Evolutionary conservation across 1,140 invertebrate species (phyloP).

Genomic region (Drosophila ercepeae): DNA sequence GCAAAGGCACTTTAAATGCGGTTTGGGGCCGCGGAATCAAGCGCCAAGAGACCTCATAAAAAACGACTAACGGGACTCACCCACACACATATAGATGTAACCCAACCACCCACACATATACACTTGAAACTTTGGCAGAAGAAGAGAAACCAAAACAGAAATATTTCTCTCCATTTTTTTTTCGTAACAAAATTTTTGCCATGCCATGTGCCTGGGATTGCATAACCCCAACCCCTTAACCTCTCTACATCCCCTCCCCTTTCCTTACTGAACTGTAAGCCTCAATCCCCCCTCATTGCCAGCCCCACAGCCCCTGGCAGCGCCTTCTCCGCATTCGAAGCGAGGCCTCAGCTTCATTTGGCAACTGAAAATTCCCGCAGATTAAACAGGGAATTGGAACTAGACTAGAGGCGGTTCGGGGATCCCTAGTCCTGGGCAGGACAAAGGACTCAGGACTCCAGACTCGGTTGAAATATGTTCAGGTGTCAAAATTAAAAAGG

Average conservation of each 20-base stretch:
- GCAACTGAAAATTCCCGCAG: slow-evolving; percentile 17
- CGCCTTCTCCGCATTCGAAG: background rate
- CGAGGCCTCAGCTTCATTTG: slow-evolving; percentile 27
- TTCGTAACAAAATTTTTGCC: slow-evolving; percentile 55
- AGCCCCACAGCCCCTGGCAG: background rate
- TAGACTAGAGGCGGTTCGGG: background rate
- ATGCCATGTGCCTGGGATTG: slow-evolving; percentile 54
- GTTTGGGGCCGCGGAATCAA: slow-evolving; percentile 77
- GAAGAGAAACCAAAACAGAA: slow-evolving; percentile 43
- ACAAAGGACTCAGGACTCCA: no score
- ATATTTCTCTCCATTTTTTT: slow-evolving; percentile 63
- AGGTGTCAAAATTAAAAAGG: background rate
- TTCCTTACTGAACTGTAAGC: no score
- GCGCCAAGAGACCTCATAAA: slow-evolving; percentile 79
- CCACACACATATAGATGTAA: slow-evolving; percentile 26
- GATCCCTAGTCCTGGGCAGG: no score
- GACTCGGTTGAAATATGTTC: no score
- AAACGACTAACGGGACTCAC: slow-evolving; percentile 62
- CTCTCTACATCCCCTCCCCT: background rate
- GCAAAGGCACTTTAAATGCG: slow-evolving; percentile 77
- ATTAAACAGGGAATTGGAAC: slow-evolving; percentile 30
- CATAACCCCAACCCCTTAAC: slow-evolving; percentile 42
- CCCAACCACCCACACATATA: slow-evolving; percentile 36
- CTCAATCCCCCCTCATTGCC: background rate
- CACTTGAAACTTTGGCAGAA: slow-evolving; percentile 63